These are phyloP conservation scores for Tigriopus californicus DNA, from an alignment of 2,888 invertebrate genomes.

Conservation along the genomic window DNA sequence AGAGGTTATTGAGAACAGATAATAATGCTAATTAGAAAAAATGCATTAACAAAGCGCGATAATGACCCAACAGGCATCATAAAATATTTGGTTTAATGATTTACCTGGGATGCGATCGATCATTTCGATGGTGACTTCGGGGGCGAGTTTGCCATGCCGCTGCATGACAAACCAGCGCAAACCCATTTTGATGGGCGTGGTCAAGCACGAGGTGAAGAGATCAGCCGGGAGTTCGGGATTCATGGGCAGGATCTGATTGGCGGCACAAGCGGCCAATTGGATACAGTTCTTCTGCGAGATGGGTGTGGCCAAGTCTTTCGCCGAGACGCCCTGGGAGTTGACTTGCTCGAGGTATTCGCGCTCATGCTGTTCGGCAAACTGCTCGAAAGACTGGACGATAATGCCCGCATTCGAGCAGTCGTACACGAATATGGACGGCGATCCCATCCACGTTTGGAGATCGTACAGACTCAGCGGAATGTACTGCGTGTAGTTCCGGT, in stretches of 20 bases:
- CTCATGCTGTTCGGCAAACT: slow-evolving; percentile 78
- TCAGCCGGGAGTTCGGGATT: slow-evolving; percentile 92
- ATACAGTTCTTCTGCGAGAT: slow-evolving; percentile 64
- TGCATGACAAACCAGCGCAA: slow-evolving; percentile 64
- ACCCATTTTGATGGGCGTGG: slow-evolving; percentile 92
- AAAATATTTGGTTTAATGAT: no score
- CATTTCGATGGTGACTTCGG: slow-evolving; percentile 58
- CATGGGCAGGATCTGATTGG: slow-evolving; percentile 86
- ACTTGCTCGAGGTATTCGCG: slow-evolving; percentile 36
- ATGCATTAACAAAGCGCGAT: no score
- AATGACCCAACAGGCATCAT: no score
- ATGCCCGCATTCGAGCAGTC: slow-evolving; percentile 97
- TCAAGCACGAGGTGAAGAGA: slow-evolving; percentile 91
- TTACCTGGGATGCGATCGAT: slow-evolving; percentile 49
- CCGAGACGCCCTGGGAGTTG: slow-evolving; percentile 17
- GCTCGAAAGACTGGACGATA: slow-evolving; percentile 70
- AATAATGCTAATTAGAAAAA: not conserved
- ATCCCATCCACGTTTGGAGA: slow-evolving; percentile 97
- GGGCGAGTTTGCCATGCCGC: slow-evolving; percentile 57
- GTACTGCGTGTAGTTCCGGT: slow-evolving; percentile 94
- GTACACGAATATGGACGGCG: slow-evolving; percentile 96
- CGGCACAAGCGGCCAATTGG: slow-evolving; percentile 84
- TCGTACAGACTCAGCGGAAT: slow-evolving; percentile 97
- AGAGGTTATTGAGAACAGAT: no score
- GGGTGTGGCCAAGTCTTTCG: slow-evolving; percentile 19